phyloP scores from a whole-genome alignment of 23 tunicate genomes.

The Diplosoma virens region DNA sequence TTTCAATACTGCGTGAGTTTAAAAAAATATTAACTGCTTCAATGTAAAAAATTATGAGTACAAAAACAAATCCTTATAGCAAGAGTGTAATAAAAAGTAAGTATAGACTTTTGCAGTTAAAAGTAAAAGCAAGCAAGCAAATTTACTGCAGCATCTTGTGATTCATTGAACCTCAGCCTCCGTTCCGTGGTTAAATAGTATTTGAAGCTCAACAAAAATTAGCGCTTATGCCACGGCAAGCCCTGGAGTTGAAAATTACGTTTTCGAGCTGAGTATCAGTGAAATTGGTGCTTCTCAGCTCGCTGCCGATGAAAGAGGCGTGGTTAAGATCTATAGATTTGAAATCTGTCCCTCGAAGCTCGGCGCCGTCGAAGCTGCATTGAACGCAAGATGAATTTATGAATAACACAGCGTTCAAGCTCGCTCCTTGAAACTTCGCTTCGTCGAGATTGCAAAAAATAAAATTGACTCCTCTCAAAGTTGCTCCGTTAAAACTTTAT shows the following conservation, averaged over 20 bases:
- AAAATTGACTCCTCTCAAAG: not conserved
- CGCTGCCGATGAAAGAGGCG: not conserved
- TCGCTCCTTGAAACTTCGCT: constrained; percentile 1
- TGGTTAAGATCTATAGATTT: not conserved
- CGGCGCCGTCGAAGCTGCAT: not conserved
- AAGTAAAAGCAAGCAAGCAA: too few relatives aligned
- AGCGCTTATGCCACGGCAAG: not conserved
- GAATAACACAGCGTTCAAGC: not conserved
- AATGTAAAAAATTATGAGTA: too few relatives aligned
- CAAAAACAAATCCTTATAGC: too few relatives aligned
- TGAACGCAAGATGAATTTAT: not conserved
- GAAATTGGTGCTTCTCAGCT: not conserved
- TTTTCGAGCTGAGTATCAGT: not conserved
- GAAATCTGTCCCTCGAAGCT: not conserved
- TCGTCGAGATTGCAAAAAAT: not conserved
- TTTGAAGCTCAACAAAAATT: not conserved
- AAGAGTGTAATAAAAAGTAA: too few relatives aligned
- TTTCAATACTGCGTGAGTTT: too few relatives aligned
- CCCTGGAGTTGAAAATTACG: not conserved
- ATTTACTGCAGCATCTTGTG: too few relatives aligned
- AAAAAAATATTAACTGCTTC: too few relatives aligned
- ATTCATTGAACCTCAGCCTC: too few relatives aligned
- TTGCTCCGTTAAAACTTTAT: constrained; percentile 1
- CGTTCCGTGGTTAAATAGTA: not conserved
- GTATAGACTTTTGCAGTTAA: too few relatives aligned